Evolutionary conservation across 2,113 vertebrate genomes (phyloP), one percentile per base, ranked within the genome.

Genomic region (Anoura caudifer): DNA sequence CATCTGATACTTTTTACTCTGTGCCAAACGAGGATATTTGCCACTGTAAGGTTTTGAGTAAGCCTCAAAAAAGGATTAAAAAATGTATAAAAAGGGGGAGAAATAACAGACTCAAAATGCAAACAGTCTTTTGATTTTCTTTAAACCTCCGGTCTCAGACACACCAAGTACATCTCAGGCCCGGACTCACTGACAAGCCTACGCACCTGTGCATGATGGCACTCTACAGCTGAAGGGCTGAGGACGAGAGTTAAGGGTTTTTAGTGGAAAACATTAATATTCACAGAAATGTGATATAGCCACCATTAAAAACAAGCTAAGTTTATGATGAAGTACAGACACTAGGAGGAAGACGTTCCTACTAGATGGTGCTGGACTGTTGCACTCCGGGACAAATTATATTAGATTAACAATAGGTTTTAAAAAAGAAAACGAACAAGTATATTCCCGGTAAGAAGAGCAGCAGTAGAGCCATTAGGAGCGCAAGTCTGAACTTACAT

Each of bases 111-210:
- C 14, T 61, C 80, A 81, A 92, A 92, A 90, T 19, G 41, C 24
- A 76, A n/a, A 33, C 50, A 43, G 50, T 63, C 20, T 93, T n/a
- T 9, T 3, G 28, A 83, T 13, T 94, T 86, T 50, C 47, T 83
- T 61, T 80, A 93, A 91, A 87, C 2, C 36, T 88, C 36, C 47
- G 38, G 94, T 92, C n/a, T 84, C 76, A 84, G 85, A 93, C 4
- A 70, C 41, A 70, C 7, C 10, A 47, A 56, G 26, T 79, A 36
- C 67, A 54, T 31, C 43, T 73, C n/a, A n/a, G 24, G 61, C 36
- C 61, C 87, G 19, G 80, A 56, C 54, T 92, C 59, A 96, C 0
- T 45, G 36, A 56, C 4, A 28, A 65, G 22, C 61, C 56, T 36
- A 36, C 7, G 47, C 47, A 50, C 14, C 50, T 65, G 22, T 10